Percentiles rank a stretch among this genome's conserved stretches.
These are phyloP conservation scores for Semnornis frantzii DNA, from an alignment of 2,113 vertebrate species.

Conservation along the genomic window DNA sequence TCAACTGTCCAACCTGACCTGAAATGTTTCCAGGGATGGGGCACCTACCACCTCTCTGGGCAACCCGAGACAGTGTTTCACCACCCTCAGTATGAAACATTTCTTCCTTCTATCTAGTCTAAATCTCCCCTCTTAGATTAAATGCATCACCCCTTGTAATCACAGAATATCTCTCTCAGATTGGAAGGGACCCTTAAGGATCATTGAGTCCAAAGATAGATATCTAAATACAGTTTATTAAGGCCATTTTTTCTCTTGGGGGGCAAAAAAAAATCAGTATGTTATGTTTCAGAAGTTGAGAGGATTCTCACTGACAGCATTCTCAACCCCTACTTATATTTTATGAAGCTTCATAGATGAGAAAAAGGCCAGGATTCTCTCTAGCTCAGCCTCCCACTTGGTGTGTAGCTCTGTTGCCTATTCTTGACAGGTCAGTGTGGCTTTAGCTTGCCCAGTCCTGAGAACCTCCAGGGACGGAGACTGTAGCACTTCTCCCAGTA, in stretches of 20 bases:
- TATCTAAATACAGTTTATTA: background rate
- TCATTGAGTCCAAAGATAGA: background rate
- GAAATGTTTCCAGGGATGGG: background rate
- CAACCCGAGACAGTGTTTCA: background rate
- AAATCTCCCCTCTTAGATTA: too few relatives aligned
- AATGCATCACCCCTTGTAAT: background rate
- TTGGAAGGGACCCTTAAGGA: background rate
- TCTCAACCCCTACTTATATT: background rate
- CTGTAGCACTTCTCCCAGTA: background rate
- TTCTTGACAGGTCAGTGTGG: background rate
- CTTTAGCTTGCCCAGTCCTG: background rate
- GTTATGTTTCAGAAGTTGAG: background rate
- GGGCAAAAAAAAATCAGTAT: background rate
- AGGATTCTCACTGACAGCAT: background rate
- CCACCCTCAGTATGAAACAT: background rate
- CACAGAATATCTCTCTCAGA: background rate
- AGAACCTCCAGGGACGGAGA: fast-evolving
- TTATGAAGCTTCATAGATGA: background rate
- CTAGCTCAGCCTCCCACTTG: background rate
- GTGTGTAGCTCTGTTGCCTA: background rate
- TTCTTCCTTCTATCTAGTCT: too few relatives aligned
- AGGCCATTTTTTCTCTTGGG: background rate
- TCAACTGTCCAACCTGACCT: too few relatives aligned
- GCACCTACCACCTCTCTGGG: background rate
- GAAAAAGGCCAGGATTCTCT: background rate